Percentiles rank a stretch among this genome's conserved stretches.
Evolutionary conservation across 2,888 invertebrate species (phyloP).

Genomic region (Euproctis similis): DNA sequence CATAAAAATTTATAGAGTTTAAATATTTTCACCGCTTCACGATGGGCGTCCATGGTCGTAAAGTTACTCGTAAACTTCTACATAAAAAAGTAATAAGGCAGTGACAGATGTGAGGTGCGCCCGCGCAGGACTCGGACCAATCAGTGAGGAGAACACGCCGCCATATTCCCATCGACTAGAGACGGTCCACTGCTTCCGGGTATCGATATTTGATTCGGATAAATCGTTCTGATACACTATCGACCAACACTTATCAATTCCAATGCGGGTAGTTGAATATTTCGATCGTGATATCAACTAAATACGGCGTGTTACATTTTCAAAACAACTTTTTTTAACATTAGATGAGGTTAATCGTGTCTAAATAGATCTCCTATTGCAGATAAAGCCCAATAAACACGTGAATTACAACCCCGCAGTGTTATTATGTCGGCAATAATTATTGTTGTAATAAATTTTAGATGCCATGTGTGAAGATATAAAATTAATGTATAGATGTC

Average conservation of each 20-base stretch:
- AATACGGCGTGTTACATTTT: no score
- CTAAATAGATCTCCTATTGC: no score
- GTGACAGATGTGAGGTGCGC: conserved; percentile 41
- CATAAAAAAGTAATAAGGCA: conserved; percentile 45
- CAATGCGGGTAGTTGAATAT: no score
- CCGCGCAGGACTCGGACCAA: conserved; percentile 32
- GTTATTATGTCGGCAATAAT: conserved; percentile 7
- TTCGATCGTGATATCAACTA: no score
- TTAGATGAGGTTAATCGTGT: no score
- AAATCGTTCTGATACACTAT: conserved; percentile 28
- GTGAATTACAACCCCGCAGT: conserved; percentile 3
- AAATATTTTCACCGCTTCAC: conserved; percentile 57
- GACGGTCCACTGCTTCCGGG: conserved; percentile 23
- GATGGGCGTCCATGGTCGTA: conserved; percentile 35
- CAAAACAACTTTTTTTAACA: no score
- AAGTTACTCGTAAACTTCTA: conserved; percentile 32
- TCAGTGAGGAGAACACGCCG: conserved; percentile 26
- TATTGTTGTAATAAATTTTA: conserved; percentile 16
- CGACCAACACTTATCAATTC: no score
- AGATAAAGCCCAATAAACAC: no score
- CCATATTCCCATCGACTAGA: conserved; percentile 35
- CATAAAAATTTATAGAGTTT: conserved; percentile 60
- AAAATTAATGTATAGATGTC: conserved; percentile 17
- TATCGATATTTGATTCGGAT: conserved; percentile 29
- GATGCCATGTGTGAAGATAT: conserved; percentile 19